A percentile compares a stretch with the other conserved stretches of the same genome.
Conservation (phyloP, 1,140 invertebrate species). For the Teleopsis dalmanni region DNA sequence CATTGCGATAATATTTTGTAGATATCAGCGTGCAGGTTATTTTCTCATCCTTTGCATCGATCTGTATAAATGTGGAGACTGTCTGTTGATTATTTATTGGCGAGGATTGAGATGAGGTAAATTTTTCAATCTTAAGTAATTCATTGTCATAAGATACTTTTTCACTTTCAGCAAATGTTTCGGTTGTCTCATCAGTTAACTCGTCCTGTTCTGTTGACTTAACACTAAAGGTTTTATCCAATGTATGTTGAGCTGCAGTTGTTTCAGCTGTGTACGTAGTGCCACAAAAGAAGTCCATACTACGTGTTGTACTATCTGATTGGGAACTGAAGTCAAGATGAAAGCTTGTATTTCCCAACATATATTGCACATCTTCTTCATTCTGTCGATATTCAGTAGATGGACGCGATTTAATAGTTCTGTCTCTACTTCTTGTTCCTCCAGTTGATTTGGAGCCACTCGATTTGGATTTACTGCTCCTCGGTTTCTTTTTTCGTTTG, state of each 20-base stretch:
- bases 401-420: conserved; percentile 23
- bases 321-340: conserved; percentile 5
- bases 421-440: too few species aligned
- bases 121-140: too few species aligned
- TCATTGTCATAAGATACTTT: too few species aligned
- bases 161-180: too few species aligned
- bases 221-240: background rate
- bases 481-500: background rate
- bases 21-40: too few species aligned
- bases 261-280: background rate
- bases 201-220: background rate
- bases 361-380: conserved; percentile 25
- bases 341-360: conserved; percentile 16
- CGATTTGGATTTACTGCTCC: too few species aligned
- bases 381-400: conserved; percentile 22
- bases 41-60: conserved; percentile 23
- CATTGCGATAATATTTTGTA: background rate
- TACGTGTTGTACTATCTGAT: background rate
- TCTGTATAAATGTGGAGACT: conserved; percentile 22
- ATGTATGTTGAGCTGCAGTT: background rate
- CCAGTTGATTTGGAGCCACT: too few species aligned
- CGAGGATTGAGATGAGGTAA: too few species aligned
- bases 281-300: conserved; percentile 13
- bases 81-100: too few species aligned
- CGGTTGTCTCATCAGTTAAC: too few species aligned